A percentile compares a stretch with the other conserved stretches of the same genome.
Conservation (phyloP, 2,113 vertebrate species). For the Callaeas wilsoni region DNA sequence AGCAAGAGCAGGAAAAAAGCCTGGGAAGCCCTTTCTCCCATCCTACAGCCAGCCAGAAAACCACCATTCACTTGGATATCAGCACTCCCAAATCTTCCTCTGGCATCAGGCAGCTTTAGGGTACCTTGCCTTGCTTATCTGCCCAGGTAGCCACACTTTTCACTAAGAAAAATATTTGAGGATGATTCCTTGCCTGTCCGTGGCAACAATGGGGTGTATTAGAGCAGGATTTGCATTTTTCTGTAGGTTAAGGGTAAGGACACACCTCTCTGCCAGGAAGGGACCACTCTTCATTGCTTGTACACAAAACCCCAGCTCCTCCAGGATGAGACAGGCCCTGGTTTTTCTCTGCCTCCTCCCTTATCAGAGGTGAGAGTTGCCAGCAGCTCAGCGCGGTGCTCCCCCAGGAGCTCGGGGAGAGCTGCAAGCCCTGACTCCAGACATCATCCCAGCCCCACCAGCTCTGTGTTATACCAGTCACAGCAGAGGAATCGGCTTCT, state of each 20-base stretch:
- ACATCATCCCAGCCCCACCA: accelerated
- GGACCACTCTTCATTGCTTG: accelerated
- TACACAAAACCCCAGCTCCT: background rate
- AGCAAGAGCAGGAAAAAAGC: background rate
- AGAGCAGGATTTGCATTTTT: background rate
- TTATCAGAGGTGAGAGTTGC: background rate
- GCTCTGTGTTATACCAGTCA: background rate
- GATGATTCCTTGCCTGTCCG: accelerated
- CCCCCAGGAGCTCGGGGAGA: background rate
- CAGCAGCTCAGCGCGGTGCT: background rate
- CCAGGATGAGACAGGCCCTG: background rate
- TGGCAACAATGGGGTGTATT: accelerated
- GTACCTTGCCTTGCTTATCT: background rate
- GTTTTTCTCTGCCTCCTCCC: background rate
- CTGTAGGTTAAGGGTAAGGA: accelerated
- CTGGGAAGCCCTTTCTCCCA: background rate
- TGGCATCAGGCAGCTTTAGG: background rate
- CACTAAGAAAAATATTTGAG: background rate
- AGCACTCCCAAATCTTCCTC: background rate
- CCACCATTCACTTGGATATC: accelerated
- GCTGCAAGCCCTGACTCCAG: background rate
- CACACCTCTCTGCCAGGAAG: background rate
- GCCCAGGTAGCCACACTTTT: background rate
- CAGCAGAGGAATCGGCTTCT: background rate
- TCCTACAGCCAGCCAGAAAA: background rate